phyloP scores from a whole-genome alignment of 2,113 vertebrate species.

The mouse (Mus musculus) region GRCm39 chr17:76848501-76849000 shows the following conservation, averaged over 20 bases:
- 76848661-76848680: too few relatives aligned
- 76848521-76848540: background rate
- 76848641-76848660: too few relatives aligned
- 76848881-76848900: background rate
- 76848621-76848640: too few relatives aligned
- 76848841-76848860: background rate
- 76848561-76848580: background rate
- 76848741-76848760: too few relatives aligned
- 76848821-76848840: background rate
- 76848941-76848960: too few relatives aligned
- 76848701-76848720: too few relatives aligned
- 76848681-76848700: too few relatives aligned
- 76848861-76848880: background rate
- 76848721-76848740: too few relatives aligned
- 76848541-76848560: background rate
- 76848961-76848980: too few relatives aligned
- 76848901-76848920: background rate
- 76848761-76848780: background rate
- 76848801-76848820: background rate
- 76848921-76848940: background rate
- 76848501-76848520: background rate
- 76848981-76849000: too few relatives aligned
- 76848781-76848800: background rate
- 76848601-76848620: too few relatives aligned
- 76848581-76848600: fast-evolving